Evolutionary conservation across 2,113 vertebrate genomes (phyloP), one percentile per base, ranked within the genome.

Genomic region (Cryptomyrus ogoouensis): DNA sequence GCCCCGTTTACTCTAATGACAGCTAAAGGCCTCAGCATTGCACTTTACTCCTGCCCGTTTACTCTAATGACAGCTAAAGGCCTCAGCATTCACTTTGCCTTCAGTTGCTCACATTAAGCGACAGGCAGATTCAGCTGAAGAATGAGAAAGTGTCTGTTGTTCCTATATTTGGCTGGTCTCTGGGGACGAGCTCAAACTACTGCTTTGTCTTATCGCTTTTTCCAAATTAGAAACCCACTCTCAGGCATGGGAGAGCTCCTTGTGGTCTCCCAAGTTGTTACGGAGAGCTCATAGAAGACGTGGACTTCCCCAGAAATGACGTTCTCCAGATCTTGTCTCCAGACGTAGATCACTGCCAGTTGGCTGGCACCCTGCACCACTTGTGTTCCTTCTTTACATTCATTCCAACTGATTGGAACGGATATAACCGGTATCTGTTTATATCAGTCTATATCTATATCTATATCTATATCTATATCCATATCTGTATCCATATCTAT

Each of bases 311-410:
- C 0, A 94, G 94, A 87, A 31, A 89, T 58, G 93, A 95, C 27
- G 44, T 95, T 12, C 74, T 10, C 9, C 90, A 13, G 12, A 46
- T 93, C 21, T 91, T 90, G 44, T 93, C 94, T 53, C 91, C 94
- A 7, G 93, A 93, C 83, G 93, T 39, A 44, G 7, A 90, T 0
- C 94, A 94, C 91, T 95, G 94, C 91, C 94, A 94, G 92, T 85
- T 88, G 9, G 70, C 94, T 88, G 95, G 95, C 90, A 95, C 93
- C 2, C 58, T 94, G 83, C 90, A 94, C 89, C 84, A 89, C 0
- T 21, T 89, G 31, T 96, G 95, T 52, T 89, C 90, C 24, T 95
- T 95, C 92, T 95, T 95, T 42, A 93, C 88, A 8, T 95, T 94
- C 31, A 0, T 94, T 21, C 87, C 93, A 1, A 0, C 91, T 10